Evolutionary conservation across 1,140 invertebrate species (phyloP).

Genomic region (Aphaenogaster floridana): DNA sequence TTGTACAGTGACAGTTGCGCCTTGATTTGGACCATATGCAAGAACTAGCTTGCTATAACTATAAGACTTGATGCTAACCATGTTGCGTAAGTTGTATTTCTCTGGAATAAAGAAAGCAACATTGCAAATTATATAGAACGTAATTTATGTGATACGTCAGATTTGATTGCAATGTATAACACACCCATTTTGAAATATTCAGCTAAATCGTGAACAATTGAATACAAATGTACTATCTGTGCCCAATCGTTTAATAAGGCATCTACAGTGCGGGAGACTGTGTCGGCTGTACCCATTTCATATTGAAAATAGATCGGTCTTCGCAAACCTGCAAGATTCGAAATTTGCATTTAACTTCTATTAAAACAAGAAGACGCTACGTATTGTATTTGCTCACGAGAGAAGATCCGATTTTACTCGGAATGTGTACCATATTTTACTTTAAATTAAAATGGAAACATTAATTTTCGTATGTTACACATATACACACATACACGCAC

Average conservation of each 20-base stretch:
- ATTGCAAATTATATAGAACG: slow-evolving; percentile 13
- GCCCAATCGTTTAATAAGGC: slow-evolving; percentile 95
- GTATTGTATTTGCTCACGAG: slow-evolving; percentile 4
- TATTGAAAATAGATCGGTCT: slow-evolving; percentile 96
- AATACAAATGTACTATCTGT: slow-evolving; percentile 96
- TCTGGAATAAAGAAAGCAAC: slow-evolving; percentile 84
- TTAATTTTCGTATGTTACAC: not conserved
- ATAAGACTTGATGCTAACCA: slow-evolving; percentile 93
- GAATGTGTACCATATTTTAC: not conserved
- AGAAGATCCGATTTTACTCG: not conserved
- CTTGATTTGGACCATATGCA: slow-evolving; percentile 93
- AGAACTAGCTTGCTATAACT: slow-evolving; percentile 94
- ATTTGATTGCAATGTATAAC: slow-evolving; percentile 45
- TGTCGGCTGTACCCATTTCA: slow-evolving; percentile 93
- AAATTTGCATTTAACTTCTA: not conserved
- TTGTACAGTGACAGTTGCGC: slow-evolving; percentile 91
- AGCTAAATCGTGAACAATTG: slow-evolving; percentile 93
- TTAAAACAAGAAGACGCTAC: not conserved
- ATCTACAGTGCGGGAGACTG: slow-evolving; percentile 92
- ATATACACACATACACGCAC: not conserved
- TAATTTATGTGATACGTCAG: not conserved
- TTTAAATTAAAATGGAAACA: slow-evolving; percentile 8
- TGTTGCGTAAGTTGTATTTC: slow-evolving; percentile 89
- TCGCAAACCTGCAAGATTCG: slow-evolving; percentile 88
- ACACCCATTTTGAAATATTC: slow-evolving; percentile 90